Conservation (phyloP, 2,113 vertebrate species). For the Ursus arctos region DNA sequence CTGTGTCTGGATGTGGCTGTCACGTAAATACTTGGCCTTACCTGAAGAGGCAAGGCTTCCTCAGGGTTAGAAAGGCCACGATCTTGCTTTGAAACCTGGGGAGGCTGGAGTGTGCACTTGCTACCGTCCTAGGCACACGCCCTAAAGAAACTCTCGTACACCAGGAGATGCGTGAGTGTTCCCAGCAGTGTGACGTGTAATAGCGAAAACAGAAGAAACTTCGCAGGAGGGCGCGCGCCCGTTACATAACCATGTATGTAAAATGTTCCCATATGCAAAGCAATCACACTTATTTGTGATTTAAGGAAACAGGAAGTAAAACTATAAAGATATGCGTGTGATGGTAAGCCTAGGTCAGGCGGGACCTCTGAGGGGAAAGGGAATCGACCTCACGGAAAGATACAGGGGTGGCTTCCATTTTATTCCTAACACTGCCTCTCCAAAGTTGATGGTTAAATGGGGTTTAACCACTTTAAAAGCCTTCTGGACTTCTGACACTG, state of each 20-base stretch:
- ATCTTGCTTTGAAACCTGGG: background rate
- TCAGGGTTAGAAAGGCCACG: background rate
- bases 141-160: background rate
- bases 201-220: background rate
- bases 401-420: background rate
- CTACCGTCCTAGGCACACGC: background rate
- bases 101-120: background rate
- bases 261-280: background rate
- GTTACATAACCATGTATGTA: background rate
- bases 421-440: background rate
- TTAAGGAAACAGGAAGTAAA: background rate
- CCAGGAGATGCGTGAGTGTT: background rate
- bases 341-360: fast-evolving
- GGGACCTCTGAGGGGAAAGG: background rate
- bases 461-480: background rate
- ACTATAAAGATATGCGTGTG: background rate
- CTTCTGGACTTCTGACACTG: background rate
- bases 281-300: too few species aligned
- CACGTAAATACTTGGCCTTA: background rate
- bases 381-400: background rate
- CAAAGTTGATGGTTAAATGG: background rate
- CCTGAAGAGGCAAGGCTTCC: background rate
- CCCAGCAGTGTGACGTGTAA: background rate
- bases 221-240: background rate
- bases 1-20: background rate